phyloP scores from a whole-genome alignment of 2,113 vertebrate species.

The Alouatta palliata region DNA sequence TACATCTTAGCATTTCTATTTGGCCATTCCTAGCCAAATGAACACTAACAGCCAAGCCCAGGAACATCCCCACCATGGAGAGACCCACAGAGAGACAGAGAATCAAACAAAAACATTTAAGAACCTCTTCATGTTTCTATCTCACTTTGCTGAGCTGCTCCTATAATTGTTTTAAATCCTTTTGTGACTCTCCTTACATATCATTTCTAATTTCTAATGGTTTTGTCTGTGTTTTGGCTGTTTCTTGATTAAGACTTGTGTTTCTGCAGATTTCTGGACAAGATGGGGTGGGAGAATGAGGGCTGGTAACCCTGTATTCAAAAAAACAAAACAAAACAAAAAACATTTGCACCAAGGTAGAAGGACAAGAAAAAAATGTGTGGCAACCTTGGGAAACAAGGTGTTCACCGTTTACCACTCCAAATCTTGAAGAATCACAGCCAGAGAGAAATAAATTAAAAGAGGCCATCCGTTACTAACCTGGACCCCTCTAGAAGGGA shows the following conservation, averaged over 20 bases:
- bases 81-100: neutral
- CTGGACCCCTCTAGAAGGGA: neutral
- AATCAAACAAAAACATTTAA: neutral
- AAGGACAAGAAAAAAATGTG: neutral
- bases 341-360: neutral
- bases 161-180: neutral
- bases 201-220: neutral
- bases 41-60: neutral
- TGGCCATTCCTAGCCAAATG: neutral
- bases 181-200: neutral
- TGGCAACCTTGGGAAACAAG: neutral
- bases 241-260: neutral
- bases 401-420: neutral
- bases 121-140: neutral
- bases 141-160: fast-evolving
- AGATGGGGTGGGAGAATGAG: neutral
- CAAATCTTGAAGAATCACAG: neutral
- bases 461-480: neutral
- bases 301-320: neutral
- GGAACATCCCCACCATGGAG: neutral
- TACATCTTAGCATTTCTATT: neutral
- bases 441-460: neutral
- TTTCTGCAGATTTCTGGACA: neutral
- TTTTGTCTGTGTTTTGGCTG: neutral
- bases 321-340: neutral